Percentiles rank a stretch among this genome's conserved stretches.
Evolutionary conservation across 1,140 invertebrate species (phyloP).

Genomic region (Drosophila bocqueti): DNA sequence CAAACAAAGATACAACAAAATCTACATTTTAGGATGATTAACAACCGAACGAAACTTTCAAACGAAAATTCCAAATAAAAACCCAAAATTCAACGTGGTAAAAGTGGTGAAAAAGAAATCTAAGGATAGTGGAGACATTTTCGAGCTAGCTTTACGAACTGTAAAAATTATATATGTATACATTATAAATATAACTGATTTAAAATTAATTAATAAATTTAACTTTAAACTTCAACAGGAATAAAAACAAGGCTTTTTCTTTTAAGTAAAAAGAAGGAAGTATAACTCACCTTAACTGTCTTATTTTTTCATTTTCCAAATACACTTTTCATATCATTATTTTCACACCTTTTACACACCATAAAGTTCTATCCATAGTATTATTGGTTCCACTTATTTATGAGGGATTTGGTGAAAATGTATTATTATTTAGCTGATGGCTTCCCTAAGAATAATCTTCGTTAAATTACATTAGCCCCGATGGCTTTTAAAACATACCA

Average conservation of each 20-base stretch:
- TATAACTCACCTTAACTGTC: background rate
- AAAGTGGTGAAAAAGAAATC: slow-evolving; percentile 43
- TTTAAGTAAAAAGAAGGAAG: background rate
- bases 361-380: too few species aligned
- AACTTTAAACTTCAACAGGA: slow-evolving; percentile 61
- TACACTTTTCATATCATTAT: background rate
- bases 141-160: slow-evolving; percentile 80
- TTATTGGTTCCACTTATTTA: too few species aligned
- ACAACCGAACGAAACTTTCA: slow-evolving; percentile 34
- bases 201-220: slow-evolving; percentile 76
- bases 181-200: slow-evolving; percentile 76
- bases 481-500: too few species aligned
- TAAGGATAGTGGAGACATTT: slow-evolving; percentile 42
- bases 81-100: slow-evolving; percentile 27
- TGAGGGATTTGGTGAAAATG: too few species aligned
- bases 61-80: slow-evolving; percentile 9
- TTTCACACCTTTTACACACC: too few species aligned
- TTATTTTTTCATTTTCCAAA: too few species aligned
- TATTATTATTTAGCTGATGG: too few species aligned
- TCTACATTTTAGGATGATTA: background rate
- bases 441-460: too few species aligned
- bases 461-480: too few species aligned
- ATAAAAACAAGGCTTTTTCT: background rate
- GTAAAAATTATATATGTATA: slow-evolving; percentile 80
- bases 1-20: slow-evolving; percentile 9